Evolutionary conservation across 2,113 vertebrate genomes (phyloP).

Genomic region (Oenanthe oenanthe): DNA sequence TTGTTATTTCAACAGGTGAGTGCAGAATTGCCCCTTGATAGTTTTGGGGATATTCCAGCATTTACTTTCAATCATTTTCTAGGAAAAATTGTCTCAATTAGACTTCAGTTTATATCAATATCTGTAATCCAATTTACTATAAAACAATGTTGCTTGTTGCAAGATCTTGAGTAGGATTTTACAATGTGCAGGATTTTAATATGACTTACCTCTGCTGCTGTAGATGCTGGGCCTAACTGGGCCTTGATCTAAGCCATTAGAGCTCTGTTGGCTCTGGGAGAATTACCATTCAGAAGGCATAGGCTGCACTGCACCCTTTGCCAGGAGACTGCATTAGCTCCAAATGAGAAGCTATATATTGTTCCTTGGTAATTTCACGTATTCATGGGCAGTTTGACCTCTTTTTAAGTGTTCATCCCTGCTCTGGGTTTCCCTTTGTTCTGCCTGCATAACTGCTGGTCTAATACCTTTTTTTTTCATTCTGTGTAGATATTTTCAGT

Average conservation of each 20-base stretch:
- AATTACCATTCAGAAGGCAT: background rate
- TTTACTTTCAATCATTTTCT: background rate
- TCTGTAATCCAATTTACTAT: background rate
- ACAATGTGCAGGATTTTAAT: background rate
- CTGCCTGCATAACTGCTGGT: background rate
- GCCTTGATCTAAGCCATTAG: background rate
- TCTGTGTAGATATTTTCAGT: background rate
- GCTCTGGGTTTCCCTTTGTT: background rate
- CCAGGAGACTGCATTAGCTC: background rate
- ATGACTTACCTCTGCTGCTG: background rate
- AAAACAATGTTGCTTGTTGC: background rate
- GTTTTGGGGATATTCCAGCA: background rate
- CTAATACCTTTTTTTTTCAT: background rate
- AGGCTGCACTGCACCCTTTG: background rate
- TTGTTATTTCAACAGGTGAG: conserved; percentile 81
- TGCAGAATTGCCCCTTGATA: background rate
- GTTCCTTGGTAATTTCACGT: background rate
- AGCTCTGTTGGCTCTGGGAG: background rate
- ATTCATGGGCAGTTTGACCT: background rate
- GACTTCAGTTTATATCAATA: background rate
- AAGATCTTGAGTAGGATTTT: background rate
- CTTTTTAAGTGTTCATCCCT: background rate
- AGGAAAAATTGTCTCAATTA: background rate
- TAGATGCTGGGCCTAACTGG: background rate
- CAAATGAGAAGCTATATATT: background rate